A percentile compares a stretch with the other conserved stretches of the same genome.
Conservation (phyloP, 2,888 invertebrate species). For the Drosophila gaucha region DNA sequence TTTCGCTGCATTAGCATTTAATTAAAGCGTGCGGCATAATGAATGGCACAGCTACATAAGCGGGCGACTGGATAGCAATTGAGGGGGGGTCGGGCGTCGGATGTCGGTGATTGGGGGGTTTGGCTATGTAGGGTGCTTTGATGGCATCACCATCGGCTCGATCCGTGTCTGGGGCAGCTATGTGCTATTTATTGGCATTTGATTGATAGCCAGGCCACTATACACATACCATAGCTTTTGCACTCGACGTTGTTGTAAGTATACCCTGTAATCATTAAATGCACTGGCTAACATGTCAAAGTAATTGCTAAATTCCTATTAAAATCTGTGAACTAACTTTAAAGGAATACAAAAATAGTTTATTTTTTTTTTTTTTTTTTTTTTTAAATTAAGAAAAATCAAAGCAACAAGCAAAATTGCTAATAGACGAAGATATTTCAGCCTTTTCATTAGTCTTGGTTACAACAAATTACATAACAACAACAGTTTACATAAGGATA, state of each 20-base stretch:
- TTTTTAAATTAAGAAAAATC: no score
- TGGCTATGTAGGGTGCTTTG: not conserved
- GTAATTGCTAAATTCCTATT: no score
- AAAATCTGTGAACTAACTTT: not conserved
- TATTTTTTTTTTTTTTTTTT: no score
- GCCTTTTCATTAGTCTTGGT: no score
- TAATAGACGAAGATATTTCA: no score
- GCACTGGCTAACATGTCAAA: not conserved
- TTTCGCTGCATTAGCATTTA: conserved; percentile 41
- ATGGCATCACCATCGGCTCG: conserved; percentile 30
- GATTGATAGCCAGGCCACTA: conserved; percentile 43
- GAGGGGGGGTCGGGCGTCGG: not conserved
- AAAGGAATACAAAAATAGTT: no score
- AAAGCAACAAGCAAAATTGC: no score
- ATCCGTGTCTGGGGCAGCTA: conserved; percentile 1
- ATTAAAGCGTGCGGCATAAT: conserved; percentile 47
- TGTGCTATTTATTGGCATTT: conserved; percentile 40
- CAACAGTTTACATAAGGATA: no score
- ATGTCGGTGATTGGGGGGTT: no score
- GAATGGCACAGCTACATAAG: conserved; percentile 15
- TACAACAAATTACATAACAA: no score
- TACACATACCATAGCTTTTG: conserved; percentile 7
- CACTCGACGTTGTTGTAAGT: not conserved
- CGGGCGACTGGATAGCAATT: no score
- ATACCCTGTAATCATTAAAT: conserved; percentile 19